phyloP scores from a whole-genome alignment of 2,113 vertebrate genomes.

The Trichechus manatus region DNA sequence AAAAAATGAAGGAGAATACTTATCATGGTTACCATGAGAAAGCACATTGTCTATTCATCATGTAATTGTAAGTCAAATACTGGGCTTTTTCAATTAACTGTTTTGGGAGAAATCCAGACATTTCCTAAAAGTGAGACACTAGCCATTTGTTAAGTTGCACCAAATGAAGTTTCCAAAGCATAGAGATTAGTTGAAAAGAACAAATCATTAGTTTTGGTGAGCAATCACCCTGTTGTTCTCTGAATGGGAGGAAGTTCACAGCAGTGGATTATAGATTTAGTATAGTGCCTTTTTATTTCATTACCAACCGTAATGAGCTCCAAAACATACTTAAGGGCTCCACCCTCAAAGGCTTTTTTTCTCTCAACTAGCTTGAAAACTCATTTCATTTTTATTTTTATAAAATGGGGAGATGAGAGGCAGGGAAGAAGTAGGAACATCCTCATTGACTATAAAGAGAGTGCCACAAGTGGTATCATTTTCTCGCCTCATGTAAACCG shows the following conservation, averaged over 20 bases:
- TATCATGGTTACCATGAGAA: not conserved
- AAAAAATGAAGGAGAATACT: not conserved
- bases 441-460: slow-evolving; percentile 20
- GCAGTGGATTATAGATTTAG: slow-evolving; percentile 17
- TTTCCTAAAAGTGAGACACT: slow-evolving; percentile 50
- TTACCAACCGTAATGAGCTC: slow-evolving; percentile 25
- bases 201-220: slow-evolving; percentile 14
- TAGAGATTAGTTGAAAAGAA: not conserved
- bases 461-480: slow-evolving; percentile 14
- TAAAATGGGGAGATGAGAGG: not conserved
- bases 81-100: not conserved
- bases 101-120: not conserved
- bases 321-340: slow-evolving; percentile 20
- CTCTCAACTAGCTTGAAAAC: slow-evolving; percentile 45
- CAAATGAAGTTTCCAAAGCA: slow-evolving; percentile 10
- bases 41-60: slow-evolving; percentile 3
- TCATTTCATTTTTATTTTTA: slow-evolving; percentile 50
- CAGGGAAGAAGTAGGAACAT: not conserved
- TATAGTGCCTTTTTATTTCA: slow-evolving; percentile 19
- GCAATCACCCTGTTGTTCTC: not conserved
- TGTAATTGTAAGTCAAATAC: not conserved
- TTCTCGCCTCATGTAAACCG: slow-evolving; percentile 46
- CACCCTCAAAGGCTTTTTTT: not conserved
- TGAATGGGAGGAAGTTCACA: not conserved
- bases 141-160: not conserved